Conservation (phyloP, 2,113 vertebrate genomes). For the Macroglossus sobrinus region DNA sequence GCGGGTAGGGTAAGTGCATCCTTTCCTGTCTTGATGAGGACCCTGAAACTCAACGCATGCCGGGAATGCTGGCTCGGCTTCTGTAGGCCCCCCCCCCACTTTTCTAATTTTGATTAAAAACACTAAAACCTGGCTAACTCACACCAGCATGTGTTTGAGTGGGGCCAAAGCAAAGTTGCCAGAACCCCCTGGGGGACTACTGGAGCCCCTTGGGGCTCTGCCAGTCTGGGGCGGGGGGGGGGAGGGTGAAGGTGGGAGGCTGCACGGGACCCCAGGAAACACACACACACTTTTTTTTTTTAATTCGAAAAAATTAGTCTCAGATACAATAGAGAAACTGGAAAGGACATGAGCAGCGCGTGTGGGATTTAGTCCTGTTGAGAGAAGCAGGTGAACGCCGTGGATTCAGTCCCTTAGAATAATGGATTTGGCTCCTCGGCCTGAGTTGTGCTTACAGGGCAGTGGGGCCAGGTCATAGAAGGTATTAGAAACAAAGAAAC, state of each 20-base stretch:
- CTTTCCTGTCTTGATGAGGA: background rate
- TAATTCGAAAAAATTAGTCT: conserved; percentile 23
- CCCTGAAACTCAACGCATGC: background rate
- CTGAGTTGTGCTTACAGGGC: background rate
- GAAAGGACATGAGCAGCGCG: background rate
- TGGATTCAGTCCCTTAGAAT: too few species aligned
- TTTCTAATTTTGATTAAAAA: conserved; percentile 31
- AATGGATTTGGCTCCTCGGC: background rate
- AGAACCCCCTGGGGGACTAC: background rate
- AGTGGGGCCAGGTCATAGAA: background rate
- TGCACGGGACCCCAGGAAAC: background rate
- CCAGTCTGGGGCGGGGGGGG: too few species aligned
- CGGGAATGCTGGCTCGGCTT: background rate
- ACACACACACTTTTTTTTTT: background rate
- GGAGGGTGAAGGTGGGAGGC: background rate
- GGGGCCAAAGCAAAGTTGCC: background rate
- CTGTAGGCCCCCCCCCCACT: background rate
- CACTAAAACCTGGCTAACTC: background rate
- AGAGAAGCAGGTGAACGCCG: background rate
- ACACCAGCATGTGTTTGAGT: background rate
- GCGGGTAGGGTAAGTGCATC: background rate
- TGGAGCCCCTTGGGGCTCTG: background rate
- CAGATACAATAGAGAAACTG: background rate
- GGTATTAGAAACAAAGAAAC: background rate
- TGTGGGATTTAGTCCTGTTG: background rate